Base-by-base conservation (phyloP, 1,140 invertebrate species). In the Trinorchestia longiramus region DNA sequence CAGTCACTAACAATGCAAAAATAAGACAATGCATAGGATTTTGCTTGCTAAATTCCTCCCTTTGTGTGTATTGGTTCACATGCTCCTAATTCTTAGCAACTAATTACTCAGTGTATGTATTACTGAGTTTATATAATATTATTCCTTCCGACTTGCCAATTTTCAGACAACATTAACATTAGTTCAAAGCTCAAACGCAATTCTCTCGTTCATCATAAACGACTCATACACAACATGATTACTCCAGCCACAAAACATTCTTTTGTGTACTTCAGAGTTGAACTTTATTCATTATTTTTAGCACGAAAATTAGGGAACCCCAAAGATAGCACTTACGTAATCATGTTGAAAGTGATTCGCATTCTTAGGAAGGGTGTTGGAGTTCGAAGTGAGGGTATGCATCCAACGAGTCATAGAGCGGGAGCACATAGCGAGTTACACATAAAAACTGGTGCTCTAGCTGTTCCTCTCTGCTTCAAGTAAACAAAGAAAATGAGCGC, bases 321-420 rank as follows among this genome's bases (percentile, higher is more conserved):
- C 43, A 4, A 41, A 90, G 17, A 90, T 3, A 90, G 88, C 1
- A 28, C n/a, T 90, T 90, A 42, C 88, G 88, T 90, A 90, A 90
- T 90, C 88, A 15, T 41, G 88, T 90, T 90, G 88, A 90, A 90
- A 90, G 88, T 90, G 88, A 90, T 90, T 90, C 88, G 88, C 88
- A 90, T 90, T 90, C 88, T 43, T 90, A 43, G 43, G 88, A 41
- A 90, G 88, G 88, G 88, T 90, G 88, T 43, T 36, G 36, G 62
- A 77, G 62, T 36, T 77, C 62, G 28, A 36, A 77, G 62, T 36
- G 15, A 11, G 62, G 28, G 11, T 77, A 77, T 36, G 62, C 8
- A 11, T 36, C 62, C 15, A 77, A 28, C 62, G 62, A 15, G 62
- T 77, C 28, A 77, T 36, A 36, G 62, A 77, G 62, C 62, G 8